Conservation (phyloP, 2,888 invertebrate genomes). For the Drosophila suboccidentalis region DNA sequence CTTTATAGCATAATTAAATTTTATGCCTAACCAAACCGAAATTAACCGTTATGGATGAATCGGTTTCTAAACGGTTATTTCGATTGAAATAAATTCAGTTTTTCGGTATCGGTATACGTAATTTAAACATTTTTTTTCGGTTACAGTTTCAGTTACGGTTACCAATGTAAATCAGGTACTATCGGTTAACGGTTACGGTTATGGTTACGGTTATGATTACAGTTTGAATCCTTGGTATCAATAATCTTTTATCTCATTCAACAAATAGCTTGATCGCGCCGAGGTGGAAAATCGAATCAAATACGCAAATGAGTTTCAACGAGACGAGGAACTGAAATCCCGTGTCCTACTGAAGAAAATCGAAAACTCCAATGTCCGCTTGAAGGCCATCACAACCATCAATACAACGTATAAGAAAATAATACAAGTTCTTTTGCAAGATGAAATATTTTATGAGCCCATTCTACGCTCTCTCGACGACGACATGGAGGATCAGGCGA, state of each 20-base stretch:
- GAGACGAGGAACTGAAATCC: constrained; percentile 77
- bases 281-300: constrained; percentile 81
- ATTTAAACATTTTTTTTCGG: no score
- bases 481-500: constrained; percentile 83
- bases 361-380: constrained; percentile 82
- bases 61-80: no score
- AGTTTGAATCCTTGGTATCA: no score
- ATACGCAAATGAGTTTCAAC: constrained; percentile 78
- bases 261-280: constrained; percentile 70
- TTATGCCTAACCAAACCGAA: no score
- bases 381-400: constrained; percentile 82
- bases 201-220: no score
- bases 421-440: constrained; percentile 78
- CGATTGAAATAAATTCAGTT: no score
- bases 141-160: no score
- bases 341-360: constrained; percentile 78
- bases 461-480: constrained; percentile 81
- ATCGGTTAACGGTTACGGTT: no score
- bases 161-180: no score
- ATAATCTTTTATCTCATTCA: fast-evolving
- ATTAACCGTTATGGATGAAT: no score
- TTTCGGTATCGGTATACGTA: no score
- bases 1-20: no score
- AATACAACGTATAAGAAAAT: constrained; percentile 82
- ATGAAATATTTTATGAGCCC: constrained; percentile 84